A percentile compares a stretch with the other conserved stretches of the same genome.
Evolutionary conservation across 2,113 vertebrate genomes (phyloP).

Genomic region (Forbesichthys papilliferus): DNA sequence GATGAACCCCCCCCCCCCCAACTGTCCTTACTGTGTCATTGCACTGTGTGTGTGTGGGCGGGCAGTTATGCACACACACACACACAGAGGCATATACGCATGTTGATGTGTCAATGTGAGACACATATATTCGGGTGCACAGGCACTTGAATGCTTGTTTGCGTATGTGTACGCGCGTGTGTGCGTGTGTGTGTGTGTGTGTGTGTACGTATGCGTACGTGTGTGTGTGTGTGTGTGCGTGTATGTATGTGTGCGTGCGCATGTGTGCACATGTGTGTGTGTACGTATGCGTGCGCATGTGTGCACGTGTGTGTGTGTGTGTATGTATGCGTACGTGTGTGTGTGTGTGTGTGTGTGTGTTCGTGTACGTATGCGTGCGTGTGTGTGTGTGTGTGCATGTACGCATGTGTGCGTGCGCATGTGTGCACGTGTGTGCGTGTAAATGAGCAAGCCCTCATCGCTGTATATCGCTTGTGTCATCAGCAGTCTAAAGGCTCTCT

Average conservation of each 20-base stretch:
- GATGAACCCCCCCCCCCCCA: constrained; percentile 37
- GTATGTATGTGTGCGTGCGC: too few species aligned
- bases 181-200: constrained; percentile 25
- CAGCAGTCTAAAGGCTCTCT: constrained; percentile 52
- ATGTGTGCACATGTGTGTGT: not conserved
- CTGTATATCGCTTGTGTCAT: constrained; percentile 71
- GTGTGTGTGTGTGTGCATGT: constrained; percentile 21
- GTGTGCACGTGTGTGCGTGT: not conserved
- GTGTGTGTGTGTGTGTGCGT: not conserved
- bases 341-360: constrained; percentile 29
- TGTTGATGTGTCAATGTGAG: constrained; percentile 21
- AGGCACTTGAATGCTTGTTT: constrained; percentile 12
- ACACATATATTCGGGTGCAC: constrained; percentile 25
- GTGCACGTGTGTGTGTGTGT: not conserved
- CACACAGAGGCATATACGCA: constrained; percentile 10
- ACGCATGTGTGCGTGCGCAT: constrained; percentile 14
- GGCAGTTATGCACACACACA: not conserved
- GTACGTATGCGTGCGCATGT: constrained; percentile 13
- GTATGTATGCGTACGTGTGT: constrained; percentile 26
- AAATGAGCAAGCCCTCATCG: too few species aligned
- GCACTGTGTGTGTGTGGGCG: constrained; percentile 61
- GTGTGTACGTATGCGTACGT: constrained; percentile 29
- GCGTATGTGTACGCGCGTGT: constrained; percentile 10
- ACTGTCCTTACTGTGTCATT: constrained; percentile 72
- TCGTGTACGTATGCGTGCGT: constrained; percentile 26